Evolutionary conservation across 2,888 invertebrate genomes (phyloP), one percentile per base, ranked within the genome.

Genomic region (Leistus spinibarbis): DNA sequence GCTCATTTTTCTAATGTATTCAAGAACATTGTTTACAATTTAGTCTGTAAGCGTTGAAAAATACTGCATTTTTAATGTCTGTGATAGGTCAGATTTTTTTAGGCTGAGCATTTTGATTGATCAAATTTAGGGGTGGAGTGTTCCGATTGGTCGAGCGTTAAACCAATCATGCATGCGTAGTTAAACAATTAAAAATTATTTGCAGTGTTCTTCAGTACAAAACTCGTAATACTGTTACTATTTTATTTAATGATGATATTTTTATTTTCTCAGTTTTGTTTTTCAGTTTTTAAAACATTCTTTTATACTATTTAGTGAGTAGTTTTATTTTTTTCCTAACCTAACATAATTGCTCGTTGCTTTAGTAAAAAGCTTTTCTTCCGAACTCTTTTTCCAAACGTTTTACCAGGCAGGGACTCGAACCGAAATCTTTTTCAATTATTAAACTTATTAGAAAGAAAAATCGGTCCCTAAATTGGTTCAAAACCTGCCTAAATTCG

Each of bases 351-450:
- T 75, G 85, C 84, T 84, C 84, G 82, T 82, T 83, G 85, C 85
- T 85, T 40, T 85, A 84, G 84, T 82, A 81, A 80, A 40, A 81
- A 70, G 82, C 82, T 82, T 82, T 79, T 81, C 80, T 79, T 82
- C 64, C 64, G 68, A 54, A 20, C n/a, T 82, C 78, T 82, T 82
- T 80, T 81, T 83, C 80, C 82, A 83, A 82, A 60, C 40, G 83
- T 82, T 81, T 82, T 40, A 40, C 83, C 83, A 84, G 84, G 84
- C 83, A 84, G 84, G 85, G 85, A 84, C 85, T 85, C 84, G 85
- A 85, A 85, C 85, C 85, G 85, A 85, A 85, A 82, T 78, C 79
- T 63, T 73, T 53, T 67, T 73, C 62, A 65, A 40, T 62, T 23
- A 56, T 72, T 19, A 54, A 56, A 60, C 64, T 64, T 62, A 2